Percentiles rank a stretch among this genome's conserved stretches.
Conservation (phyloP, 2,888 invertebrate species). For the Harpalus rubripes region DNA sequence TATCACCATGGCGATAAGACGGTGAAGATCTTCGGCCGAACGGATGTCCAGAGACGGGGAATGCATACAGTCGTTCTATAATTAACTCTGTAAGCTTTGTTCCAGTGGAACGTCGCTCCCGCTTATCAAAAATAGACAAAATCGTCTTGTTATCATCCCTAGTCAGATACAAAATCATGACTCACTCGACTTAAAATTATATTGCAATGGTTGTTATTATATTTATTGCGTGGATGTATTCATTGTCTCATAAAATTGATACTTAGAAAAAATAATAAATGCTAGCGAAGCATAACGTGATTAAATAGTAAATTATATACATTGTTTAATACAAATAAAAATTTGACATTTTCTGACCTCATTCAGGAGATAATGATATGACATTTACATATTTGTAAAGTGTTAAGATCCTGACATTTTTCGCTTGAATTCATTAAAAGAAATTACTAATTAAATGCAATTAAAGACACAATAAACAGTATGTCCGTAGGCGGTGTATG, state of each 20-base stretch:
- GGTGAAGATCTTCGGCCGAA: background rate
- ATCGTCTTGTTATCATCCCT: conserved; percentile 11
- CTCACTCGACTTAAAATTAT: conserved; percentile 23
- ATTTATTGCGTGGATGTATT: conserved; percentile 22
- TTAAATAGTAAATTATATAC: too few relatives aligned
- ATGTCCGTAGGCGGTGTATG: conserved; percentile 28
- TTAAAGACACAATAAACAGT: conserved; percentile 23
- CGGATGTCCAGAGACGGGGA: conserved; percentile 53
- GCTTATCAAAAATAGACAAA: conserved; percentile 57
- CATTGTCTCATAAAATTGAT: conserved; percentile 32
- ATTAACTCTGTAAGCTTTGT: conserved; percentile 46
- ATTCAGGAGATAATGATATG: conserved; percentile 3
- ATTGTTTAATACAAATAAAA: conserved; percentile 15
- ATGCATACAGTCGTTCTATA: conserved; percentile 25
- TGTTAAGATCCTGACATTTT: background rate
- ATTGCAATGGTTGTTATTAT: conserved; percentile 6
- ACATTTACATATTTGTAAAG: conserved; percentile 6
- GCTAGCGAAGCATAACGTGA: conserved; percentile 19
- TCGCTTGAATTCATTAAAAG: conserved; percentile 29
- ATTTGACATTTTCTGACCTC: conserved; percentile 23
- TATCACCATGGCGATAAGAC: too few relatives aligned
- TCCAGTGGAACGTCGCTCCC: conserved; percentile 13
- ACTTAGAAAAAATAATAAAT: conserved; percentile 35
- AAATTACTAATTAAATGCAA: conserved; percentile 28
- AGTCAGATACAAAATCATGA: background rate